phyloP scores from a whole-genome alignment of 2,888 invertebrate species.

The Habrosyne pyritoides region DNA sequence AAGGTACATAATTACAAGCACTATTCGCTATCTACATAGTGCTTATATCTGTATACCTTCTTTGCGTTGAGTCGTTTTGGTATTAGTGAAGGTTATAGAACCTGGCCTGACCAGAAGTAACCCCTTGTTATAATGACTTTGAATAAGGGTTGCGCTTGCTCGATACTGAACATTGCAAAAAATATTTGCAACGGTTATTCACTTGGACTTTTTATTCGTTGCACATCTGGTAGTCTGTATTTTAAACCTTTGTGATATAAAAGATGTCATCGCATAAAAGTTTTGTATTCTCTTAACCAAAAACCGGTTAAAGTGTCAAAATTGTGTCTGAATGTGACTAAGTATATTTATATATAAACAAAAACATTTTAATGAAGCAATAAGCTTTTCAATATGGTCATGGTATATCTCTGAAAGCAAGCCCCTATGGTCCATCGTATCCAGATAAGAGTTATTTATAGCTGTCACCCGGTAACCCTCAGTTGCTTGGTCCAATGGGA shows the following conservation, averaged over 20 bases:
- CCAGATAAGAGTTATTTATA: conserved; percentile 74
- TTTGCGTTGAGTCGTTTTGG: conserved; percentile 9
- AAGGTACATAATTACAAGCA: too few species aligned
- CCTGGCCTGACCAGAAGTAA: conserved; percentile 47
- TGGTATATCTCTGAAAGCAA: conserved; percentile 11
- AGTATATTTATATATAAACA: too few species aligned
- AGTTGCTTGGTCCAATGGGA: conserved; percentile 37
- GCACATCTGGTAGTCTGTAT: neutral
- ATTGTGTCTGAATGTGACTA: too few species aligned
- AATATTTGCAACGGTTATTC: conserved; percentile 11
- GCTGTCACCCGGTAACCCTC: conserved; percentile 48
- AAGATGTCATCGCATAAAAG: too few species aligned
- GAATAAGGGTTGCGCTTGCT: conserved; percentile 46
- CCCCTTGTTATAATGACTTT: conserved; percentile 43
- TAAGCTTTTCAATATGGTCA: neutral
- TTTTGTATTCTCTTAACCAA: too few species aligned
- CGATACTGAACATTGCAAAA: conserved; percentile 45
- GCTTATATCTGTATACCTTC: too few species aligned
- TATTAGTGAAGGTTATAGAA: conserved; percentile 16
- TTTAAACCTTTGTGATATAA: neutral
- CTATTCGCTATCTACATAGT: too few species aligned
- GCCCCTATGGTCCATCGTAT: conserved; percentile 59
- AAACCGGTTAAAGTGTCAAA: too few species aligned
- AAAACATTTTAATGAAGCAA: neutral
- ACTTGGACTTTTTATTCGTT: neutral